phyloP scores from a whole-genome alignment of 2,797 vertebrate species.

The Gymnodraco acuticeps region DNA sequence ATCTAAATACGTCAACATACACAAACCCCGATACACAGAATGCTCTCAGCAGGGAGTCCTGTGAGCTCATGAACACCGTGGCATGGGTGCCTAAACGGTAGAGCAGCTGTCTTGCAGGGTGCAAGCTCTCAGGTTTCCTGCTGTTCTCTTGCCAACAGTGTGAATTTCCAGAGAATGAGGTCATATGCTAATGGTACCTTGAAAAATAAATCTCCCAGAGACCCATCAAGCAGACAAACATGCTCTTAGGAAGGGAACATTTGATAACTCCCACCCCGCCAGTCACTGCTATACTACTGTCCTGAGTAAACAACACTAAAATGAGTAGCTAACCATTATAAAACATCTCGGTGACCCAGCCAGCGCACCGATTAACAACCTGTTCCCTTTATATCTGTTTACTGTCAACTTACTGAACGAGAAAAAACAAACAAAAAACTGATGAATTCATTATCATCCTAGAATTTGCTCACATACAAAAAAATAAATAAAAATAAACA shows the following conservation, averaged over 20 bases:
- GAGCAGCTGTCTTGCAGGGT: slow-evolving; percentile 78
- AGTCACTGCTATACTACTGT: slow-evolving; percentile 12
- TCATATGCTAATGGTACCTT: slow-evolving; percentile 75
- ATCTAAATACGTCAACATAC: slow-evolving; percentile 24
- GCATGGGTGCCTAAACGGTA: slow-evolving; percentile 53
- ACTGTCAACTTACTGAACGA: not conserved
- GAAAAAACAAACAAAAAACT: not conserved
- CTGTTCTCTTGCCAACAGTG: slow-evolving; percentile 76
- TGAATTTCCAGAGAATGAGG: slow-evolving; percentile 85
- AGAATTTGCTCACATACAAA: not conserved
- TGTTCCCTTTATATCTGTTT: slow-evolving; percentile 35
- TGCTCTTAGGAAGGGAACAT: slow-evolving; percentile 17
- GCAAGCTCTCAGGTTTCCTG: slow-evolving; percentile 80
- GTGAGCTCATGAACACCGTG: slow-evolving; percentile 51
- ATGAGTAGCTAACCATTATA: slow-evolving; percentile 11
- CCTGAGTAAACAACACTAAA: slow-evolving; percentile 53
- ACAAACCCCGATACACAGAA: slow-evolving; percentile 2
- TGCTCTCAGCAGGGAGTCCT: slow-evolving; percentile 42
- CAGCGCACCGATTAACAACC: slow-evolving; percentile 28
- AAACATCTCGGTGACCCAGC: slow-evolving; percentile 37
- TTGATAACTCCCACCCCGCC: slow-evolving; percentile 10
- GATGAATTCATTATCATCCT: not conserved
- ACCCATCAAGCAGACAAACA: slow-evolving; percentile 67
- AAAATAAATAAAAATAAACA: not conserved
- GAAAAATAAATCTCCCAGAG: slow-evolving; percentile 67